Base-by-base conservation (phyloP, 1,140 invertebrate species). In the Drosophila parvula region DNA sequence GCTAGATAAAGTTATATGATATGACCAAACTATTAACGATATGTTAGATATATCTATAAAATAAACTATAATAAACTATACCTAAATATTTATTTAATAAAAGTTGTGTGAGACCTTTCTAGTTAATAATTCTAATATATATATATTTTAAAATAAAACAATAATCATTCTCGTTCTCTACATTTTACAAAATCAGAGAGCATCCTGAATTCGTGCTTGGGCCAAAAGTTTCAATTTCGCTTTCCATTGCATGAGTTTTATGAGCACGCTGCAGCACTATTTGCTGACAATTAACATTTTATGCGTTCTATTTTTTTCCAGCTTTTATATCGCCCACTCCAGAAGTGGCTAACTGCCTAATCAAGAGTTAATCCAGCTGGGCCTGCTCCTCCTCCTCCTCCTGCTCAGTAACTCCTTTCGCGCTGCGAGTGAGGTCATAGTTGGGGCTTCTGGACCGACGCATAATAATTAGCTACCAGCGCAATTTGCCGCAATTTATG, bases 251-350 rank as follows among this genome's bases (percentile, higher is more conserved):
- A 58, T 22, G 32, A n/a, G 28, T 61, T 78, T 83, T 60, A 79
- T 77, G 43, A 44, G n/a, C 43, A 44, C 73, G 62, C 61, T 78
- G 63, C 59, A 74, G 43, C 50, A 14, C 48, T 70, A 40, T 86
- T 62, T 78, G 79, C 51, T 57, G 48, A 44, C 76, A 86, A 70
- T 89, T 67, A 86, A 80, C 63, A 50, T 65, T 79, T 89, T 71
- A 86, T 77, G 59, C 8, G 53, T 71, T 71, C 44, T 50, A 59
- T 71, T 70, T 73, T 73, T 68, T 70, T 59, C 14, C 18, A 63
- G 57, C 40, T 85, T 83, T 85, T 80, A 73, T 84, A 45, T 32
- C 30, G 43, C 36, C 56, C 57, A 36, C 56, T 77, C n/a, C 51
- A 48, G 48, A 69, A 62, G 50, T 27, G 18, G 44, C 56, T 70